Evolutionary conservation across 2,888 invertebrate genomes (phyloP), one percentile per base, ranked within the genome.

Genomic region (Andrena marginata): DNA sequence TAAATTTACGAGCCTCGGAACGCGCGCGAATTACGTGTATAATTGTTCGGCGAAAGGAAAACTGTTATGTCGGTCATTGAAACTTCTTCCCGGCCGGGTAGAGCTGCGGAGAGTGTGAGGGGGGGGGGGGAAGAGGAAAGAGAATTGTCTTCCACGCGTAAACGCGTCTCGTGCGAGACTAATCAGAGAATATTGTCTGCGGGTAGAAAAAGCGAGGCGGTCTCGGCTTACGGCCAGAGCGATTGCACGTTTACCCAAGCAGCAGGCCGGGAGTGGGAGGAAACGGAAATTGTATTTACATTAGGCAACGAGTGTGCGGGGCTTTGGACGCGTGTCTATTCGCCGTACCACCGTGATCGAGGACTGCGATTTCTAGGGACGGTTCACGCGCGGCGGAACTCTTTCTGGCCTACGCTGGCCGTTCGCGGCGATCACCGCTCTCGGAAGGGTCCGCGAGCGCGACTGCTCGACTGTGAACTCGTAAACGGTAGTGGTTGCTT

Each of bases 381-480:
- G 26, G 42, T 59, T 23, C 29, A 8, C 33, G 8, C 33, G 16
- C 33, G 13, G 6, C 23, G n/a, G 13, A 16, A 16, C 20, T 16
- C 20, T 42, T 20, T 13, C 23, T 0, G 48, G 16, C 5, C 23
- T 2, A 1, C 1, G 54, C n/a, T 1, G 51, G 51, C 72, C 23
- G 29, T 16, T 31, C 65, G 54, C n/a, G 3, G 60, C 74, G 78
- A 71, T 42, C 42, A 5, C 42, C 42, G 1, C 42, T 13, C 42
- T 42, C 16, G 42, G 42, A 71, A 68, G 71, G 84, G 83, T 72
- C 23, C 23, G 23, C 23, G 23, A 23, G 23, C 77, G 87, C 85
- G 89, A 90, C 86, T 89, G 89, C 86, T 89, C 88, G 89, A 87
- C 90, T 89, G 90, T 92, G 90, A 93, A 91, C 85, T 89, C 88